phyloP scores from a whole-genome alignment of 2,888 invertebrate genomes.

The Folsomia candida region DNA sequence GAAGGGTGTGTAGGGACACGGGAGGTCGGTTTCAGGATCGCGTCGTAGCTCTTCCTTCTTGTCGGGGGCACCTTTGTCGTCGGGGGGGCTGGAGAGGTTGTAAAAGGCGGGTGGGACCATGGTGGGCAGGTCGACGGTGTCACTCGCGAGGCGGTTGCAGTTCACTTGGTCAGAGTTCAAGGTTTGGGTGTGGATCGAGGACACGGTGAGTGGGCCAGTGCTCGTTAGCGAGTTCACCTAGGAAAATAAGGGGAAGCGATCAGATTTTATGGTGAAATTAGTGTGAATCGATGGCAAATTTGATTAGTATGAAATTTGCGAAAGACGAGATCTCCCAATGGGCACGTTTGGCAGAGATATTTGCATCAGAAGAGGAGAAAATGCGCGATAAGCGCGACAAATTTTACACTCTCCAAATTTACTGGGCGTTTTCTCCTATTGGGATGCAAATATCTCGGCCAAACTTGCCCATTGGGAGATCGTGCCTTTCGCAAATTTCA shows the following conservation, averaged over 20 bases:
- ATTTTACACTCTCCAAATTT: no score
- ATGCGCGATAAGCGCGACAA: no score
- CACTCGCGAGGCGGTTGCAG: slow-evolving; percentile 42
- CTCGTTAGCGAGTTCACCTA: slow-evolving; percentile 43
- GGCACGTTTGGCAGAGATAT: no score
- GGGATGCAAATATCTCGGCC: no score
- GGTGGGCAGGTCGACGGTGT: slow-evolving; percentile 42
- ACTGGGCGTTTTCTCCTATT: no score
- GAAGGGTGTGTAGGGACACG: slow-evolving; percentile 23
- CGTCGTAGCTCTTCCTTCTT: slow-evolving; percentile 2
- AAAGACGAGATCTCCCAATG: no score
- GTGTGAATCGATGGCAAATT: no score
- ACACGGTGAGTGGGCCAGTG: slow-evolving; percentile 37
- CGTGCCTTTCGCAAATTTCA: no score
- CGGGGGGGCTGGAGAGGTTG: slow-evolving; percentile 33
- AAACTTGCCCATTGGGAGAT: no score
- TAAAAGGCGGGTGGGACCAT: slow-evolving; percentile 44
- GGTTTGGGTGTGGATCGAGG: slow-evolving; percentile 39
- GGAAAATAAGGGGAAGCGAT: slow-evolving; percentile 12
- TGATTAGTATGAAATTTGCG: no score
- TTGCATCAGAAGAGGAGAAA: no score
- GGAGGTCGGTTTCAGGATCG: slow-evolving; percentile 31
- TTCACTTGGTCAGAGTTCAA: slow-evolving; percentile 42
- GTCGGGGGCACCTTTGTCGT: background rate
- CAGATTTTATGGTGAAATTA: no score